phyloP scores from a whole-genome alignment of 2,797 vertebrate species.

The Loriculus beryllinus region DNA sequence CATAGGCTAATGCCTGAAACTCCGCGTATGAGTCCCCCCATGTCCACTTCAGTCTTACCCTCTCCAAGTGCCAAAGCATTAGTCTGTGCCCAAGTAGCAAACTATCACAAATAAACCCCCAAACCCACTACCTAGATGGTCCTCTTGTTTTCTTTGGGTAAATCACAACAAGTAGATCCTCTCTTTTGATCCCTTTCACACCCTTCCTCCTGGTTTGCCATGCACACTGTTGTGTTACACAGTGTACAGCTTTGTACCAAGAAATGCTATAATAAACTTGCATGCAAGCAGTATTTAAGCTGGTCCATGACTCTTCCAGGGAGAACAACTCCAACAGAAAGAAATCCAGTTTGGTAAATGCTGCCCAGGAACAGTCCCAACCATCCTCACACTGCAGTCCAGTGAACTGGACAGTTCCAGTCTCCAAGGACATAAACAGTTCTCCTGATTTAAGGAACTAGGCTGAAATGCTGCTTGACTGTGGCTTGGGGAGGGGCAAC shows the following conservation, averaged over 20 bases:
- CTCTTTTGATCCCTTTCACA: not conserved
- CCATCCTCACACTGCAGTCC: not conserved
- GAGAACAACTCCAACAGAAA: not conserved
- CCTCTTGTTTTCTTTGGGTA: accelerated
- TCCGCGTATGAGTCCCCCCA: accelerated
- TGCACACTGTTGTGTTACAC: not conserved
- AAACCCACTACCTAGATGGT: not conserved
- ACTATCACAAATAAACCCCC: not conserved
- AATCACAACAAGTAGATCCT: not conserved
- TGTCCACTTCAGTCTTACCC: not conserved
- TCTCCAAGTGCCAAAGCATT: not conserved
- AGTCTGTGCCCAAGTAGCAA: not conserved
- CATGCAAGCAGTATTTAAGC: not conserved
- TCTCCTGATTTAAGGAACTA: conserved; percentile 24
- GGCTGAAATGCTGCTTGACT: conserved; percentile 10
- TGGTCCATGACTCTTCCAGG: not conserved
- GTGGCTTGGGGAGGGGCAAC: not conserved
- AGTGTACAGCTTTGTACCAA: not conserved
- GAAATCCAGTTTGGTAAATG: not conserved
- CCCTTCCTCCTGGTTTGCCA: not conserved
- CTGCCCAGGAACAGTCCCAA: not conserved
- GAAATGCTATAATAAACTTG: not conserved
- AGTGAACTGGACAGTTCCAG: too few species aligned
- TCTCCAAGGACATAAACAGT: conserved; percentile 14
- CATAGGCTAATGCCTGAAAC: not conserved